phyloP scores from a whole-genome alignment of 2,888 invertebrate genomes.

The Drosophila algonquin region DNA sequence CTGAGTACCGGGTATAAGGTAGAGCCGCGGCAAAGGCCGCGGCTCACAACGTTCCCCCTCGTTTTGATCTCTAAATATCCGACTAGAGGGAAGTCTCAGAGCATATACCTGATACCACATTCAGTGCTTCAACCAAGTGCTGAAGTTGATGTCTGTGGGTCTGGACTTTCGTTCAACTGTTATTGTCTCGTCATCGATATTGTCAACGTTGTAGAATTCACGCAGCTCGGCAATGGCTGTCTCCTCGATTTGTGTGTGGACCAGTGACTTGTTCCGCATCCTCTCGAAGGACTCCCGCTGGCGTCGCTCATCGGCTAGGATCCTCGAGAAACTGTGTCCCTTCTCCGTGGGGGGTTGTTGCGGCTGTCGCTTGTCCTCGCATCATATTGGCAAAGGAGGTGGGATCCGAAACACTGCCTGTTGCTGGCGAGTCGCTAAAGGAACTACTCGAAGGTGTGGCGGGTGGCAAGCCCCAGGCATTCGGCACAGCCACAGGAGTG shows the following conservation, averaged over 20 bases:
- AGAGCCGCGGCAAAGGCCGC: too few species aligned
- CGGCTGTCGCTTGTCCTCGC: constrained; percentile 45
- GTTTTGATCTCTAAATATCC: neutral
- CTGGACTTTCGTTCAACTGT: constrained; percentile 85
- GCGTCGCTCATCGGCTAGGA: constrained; percentile 89
- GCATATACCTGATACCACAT: neutral
- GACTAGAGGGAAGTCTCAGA: neutral
- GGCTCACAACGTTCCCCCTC: too few species aligned
- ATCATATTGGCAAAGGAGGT: constrained; percentile 82
- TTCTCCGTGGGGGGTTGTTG: constrained; percentile 33
- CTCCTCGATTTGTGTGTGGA: constrained; percentile 93
- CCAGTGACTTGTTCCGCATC: constrained; percentile 89
- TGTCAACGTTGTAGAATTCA: constrained; percentile 89
- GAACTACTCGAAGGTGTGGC: constrained; percentile 38
- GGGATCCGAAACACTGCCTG: constrained; percentile 73
- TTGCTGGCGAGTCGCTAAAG: constrained; percentile 53
- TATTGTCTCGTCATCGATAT: constrained; percentile 89
- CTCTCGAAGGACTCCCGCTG: constrained; percentile 89
- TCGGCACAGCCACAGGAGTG: constrained; percentile 67
- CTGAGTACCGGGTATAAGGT: too few species aligned
- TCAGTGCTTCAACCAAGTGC: constrained; percentile 78
- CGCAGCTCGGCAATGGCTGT: constrained; percentile 92
- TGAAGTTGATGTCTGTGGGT: constrained; percentile 80
- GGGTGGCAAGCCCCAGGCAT: constrained; percentile 76
- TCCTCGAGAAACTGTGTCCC: constrained; percentile 85